These are phyloP conservation scores for Sialia sialis DNA, from an alignment of 2,113 vertebrate genomes.

Conservation along the genomic window DNA sequence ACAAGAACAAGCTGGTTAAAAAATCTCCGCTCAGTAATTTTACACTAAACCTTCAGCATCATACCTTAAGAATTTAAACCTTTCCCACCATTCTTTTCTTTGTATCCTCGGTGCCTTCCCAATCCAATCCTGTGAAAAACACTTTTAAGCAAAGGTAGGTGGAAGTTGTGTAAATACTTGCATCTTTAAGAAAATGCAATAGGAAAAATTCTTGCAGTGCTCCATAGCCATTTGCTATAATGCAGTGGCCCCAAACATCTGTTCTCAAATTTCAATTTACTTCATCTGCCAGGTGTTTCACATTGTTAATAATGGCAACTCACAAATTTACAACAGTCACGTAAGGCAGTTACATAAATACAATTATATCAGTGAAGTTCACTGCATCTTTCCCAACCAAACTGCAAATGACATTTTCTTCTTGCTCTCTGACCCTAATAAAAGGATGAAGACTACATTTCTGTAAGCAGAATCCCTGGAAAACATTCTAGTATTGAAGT, in stretches of 20 bases:
- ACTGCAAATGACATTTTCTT: conserved; percentile 39
- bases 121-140: conserved; percentile 34
- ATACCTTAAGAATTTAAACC: conserved; percentile 21
- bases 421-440: conserved; percentile 23
- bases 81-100: neutral
- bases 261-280: conserved; percentile 31
- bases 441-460: conserved; percentile 54
- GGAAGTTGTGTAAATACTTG: conserved; percentile 45
- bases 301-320: conserved; percentile 52
- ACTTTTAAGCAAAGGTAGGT: conserved; percentile 51
- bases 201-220: conserved; percentile 13
- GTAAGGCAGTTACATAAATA: conserved; percentile 65
- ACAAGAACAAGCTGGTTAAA: conserved; percentile 41
- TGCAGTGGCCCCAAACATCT: conserved; percentile 43
- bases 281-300: conserved; percentile 59
- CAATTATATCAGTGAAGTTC: conserved; percentile 59
- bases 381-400: conserved; percentile 43
- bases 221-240: conserved; percentile 20
- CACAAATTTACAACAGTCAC: conserved; percentile 61
- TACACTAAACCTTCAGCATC: conserved; percentile 3
- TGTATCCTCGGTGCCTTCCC: neutral
- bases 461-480: conserved; percentile 47
- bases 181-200: conserved; percentile 38
- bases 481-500: conserved; percentile 45
- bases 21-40: conserved; percentile 6